A percentile compares a stretch with the other conserved stretches of the same genome.
Conservation (phyloP, 2,888 invertebrate genomes). For the Panorpa germanica region DNA sequence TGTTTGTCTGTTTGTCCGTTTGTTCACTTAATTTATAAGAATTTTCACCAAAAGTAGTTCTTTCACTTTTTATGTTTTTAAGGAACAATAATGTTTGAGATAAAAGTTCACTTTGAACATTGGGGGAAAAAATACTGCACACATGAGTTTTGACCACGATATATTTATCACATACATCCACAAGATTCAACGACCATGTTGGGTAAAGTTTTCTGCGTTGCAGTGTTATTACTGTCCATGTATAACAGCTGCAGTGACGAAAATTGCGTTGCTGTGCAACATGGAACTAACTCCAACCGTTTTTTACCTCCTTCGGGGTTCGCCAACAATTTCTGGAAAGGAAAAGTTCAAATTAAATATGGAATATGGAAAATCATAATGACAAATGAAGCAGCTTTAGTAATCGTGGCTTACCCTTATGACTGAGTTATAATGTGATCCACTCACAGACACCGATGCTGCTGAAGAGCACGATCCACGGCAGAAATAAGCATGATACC, state of each 20-base stretch:
- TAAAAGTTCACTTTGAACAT: too few species aligned
- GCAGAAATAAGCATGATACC: conserved; percentile 78
- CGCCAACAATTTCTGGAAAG: conserved; percentile 49
- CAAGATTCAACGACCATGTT: conserved; percentile 87
- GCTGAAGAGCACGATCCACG: conserved; percentile 61
- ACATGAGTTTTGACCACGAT: too few species aligned
- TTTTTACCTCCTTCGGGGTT: conserved; percentile 26
- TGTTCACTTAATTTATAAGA: too few species aligned
- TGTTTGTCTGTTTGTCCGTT: too few species aligned
- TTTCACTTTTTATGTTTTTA: too few species aligned
- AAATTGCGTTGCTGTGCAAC: conserved; percentile 72
- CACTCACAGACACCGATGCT: conserved; percentile 44
- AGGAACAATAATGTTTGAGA: too few species aligned
- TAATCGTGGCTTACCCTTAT: conserved; percentile 45
- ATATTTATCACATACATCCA: conserved; percentile 63
- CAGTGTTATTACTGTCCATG: conserved; percentile 58
- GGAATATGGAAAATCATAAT: too few species aligned
- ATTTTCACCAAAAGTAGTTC: too few species aligned
- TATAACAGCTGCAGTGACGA: conserved; percentile 63
- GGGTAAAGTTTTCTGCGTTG: conserved; percentile 59
- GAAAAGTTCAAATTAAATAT: conserved; percentile 13
- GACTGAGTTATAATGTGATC: conserved; percentile 48
- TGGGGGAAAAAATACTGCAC: too few species aligned
- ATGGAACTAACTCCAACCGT: conserved; percentile 52
- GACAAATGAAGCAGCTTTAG: neutral